Evolutionary conservation across 2,113 vertebrate genomes (phyloP).

Genomic region (Rhegmatorhina hoffmannsi): DNA sequence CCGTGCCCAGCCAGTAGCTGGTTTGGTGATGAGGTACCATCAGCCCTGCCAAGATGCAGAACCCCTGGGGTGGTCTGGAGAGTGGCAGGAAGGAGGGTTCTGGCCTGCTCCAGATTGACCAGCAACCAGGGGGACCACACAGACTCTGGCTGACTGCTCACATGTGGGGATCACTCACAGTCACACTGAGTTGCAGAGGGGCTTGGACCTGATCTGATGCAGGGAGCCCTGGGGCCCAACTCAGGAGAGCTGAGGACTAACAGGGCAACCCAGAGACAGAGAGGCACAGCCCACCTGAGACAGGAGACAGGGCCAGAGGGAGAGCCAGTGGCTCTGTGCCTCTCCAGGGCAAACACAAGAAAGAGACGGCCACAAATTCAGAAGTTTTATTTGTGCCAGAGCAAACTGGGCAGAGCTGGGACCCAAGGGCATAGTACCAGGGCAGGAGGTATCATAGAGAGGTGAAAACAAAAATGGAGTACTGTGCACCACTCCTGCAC

Average conservation of each 20-base stretch:
- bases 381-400: not conserved
- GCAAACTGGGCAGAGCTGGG: not conserved
- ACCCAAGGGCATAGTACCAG: not conserved
- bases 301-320: not conserved
- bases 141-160: not conserved
- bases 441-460: not conserved
- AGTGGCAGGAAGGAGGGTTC: not conserved
- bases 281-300: accelerated
- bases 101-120: not conserved
- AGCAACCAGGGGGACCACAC: not conserved
- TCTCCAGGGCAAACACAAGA: not conserved
- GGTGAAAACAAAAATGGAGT: not conserved
- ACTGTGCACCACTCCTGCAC: not conserved
- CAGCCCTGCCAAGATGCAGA: not conserved
- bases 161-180: accelerated
- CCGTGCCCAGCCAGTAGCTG: not conserved
- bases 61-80: not conserved
- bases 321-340: not conserved
- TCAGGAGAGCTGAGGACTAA: not conserved
- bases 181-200: not conserved
- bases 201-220: accelerated
- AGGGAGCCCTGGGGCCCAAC: not conserved
- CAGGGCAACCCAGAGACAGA: not conserved
- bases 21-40: not conserved
- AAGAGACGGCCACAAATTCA: not conserved